phyloP scores from a whole-genome alignment of 1,140 invertebrate genomes.

The Diorhabda carinulata region DNA sequence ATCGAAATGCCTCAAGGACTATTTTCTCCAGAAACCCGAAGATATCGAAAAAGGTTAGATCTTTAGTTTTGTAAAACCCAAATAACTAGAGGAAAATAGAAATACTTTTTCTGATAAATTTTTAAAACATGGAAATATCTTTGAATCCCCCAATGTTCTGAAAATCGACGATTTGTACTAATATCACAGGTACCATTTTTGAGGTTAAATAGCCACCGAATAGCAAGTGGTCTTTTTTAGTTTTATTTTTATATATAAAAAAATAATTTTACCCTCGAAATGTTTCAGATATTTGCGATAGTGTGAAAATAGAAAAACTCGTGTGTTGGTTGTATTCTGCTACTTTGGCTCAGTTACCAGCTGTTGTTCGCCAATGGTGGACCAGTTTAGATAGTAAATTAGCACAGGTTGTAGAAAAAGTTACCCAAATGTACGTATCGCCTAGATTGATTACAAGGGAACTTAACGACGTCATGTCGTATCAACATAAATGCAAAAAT shows the following conservation, averaged over 20 bases:
- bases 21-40: slow-evolving; percentile 34
- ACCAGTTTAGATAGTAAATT: slow-evolving; percentile 63
- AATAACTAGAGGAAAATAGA: no score
- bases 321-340: slow-evolving; percentile 66
- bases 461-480: slow-evolving; percentile 56
- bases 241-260: no score
- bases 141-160: no score
- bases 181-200: no score
- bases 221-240: no score
- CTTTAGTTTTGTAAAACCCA: no score
- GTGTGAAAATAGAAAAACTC: slow-evolving; percentile 54
- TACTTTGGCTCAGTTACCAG: slow-evolving; percentile 66
- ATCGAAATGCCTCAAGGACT: slow-evolving; percentile 34
- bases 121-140: no score
- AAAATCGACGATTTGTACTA: no score
- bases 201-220: no score
- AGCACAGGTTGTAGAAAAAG: slow-evolving; percentile 67
- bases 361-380: slow-evolving; percentile 80
- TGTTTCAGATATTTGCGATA: slow-evolving; percentile 22
- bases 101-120: no score
- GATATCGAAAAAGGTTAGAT: slow-evolving; percentile 23
- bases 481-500: slow-evolving; percentile 59
- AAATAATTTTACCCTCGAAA: no score
- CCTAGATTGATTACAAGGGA: slow-evolving; percentile 67
- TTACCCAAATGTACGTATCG: slow-evolving; percentile 72